phyloP scores from a whole-genome alignment of 2,113 vertebrate genomes.

The Pitta sordida region DNA sequence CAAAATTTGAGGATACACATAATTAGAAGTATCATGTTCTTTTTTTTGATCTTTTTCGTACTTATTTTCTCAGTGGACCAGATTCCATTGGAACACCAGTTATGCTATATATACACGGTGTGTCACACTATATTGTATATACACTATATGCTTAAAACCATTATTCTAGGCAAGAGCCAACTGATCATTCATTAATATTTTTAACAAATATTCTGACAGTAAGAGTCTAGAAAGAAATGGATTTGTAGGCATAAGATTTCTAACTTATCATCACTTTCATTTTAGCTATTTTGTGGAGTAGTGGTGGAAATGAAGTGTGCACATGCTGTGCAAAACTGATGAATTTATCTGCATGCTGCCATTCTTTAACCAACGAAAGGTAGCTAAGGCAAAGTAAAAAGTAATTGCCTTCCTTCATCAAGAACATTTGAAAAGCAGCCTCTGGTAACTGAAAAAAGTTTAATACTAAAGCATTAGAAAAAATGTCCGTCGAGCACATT shows the following conservation, averaged over 20 bases:
- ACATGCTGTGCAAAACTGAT: background rate
- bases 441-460: background rate
- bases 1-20: background rate
- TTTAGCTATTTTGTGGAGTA: constrained; percentile 8
- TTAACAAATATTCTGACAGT: background rate
- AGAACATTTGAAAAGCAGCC: background rate
- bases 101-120: background rate
- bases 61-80: background rate
- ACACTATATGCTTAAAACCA: background rate
- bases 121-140: background rate
- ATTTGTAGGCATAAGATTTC: background rate
- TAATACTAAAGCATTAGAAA: background rate
- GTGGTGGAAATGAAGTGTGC: background rate
- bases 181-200: background rate
- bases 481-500: background rate
- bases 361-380: background rate
- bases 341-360: background rate
- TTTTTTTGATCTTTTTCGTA: background rate
- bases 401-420: background rate
- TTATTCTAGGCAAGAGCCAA: background rate
- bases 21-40: background rate
- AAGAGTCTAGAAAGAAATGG: background rate
- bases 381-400: background rate
- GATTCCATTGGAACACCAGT: background rate
- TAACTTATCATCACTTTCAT: constrained; percentile 5